Evolutionary conservation across 2,797 vertebrate species (phyloP), one percentile per base, ranked within the genome.

Genomic region (Eospalax fontanierii): DNA sequence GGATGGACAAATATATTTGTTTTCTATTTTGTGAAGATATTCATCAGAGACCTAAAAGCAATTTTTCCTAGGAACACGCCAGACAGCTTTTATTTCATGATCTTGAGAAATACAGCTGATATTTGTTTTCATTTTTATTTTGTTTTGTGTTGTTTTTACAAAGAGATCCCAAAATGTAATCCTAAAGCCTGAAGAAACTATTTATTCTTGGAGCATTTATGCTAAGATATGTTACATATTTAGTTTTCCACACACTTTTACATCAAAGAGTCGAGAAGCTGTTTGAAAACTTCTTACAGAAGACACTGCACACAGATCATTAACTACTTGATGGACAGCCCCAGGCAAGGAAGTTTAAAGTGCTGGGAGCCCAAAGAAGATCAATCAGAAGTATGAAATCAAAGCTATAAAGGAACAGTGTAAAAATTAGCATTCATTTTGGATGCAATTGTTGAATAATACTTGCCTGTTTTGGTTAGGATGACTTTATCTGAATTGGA

Each of bases 251-350:
- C 57, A 78, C 54, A 79, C n/a, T 82, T 94, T 57, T 66, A 92
- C 79, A 96, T 91, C 90, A 94, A 96, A 96, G 79, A 6, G 43
- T 74, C 86, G 86, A 22, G 75, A 96, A 59, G 33, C 93, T 94
- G 54, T 96, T 96, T 96, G 93, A 95, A 97, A 96, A 96, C 40
- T 89, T 78, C 61, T 96, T 96, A 61, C 40, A 93, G 76, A 93
- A 95, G 96, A 81, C 73, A 93, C 12, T 63, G 50, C 65, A 80
- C 61, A 83, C 10, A 81, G 79, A 96, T 89, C 71, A 90, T 81
- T 93, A 89, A 92, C 70, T 86, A 46, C 22, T 81, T 92, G 91
- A 92, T 74, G 8, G 82, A 92, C 43, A 85, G 76, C 90, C 80
- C 59, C 57, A 92, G 83, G 90, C 93, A 91, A 96, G 61, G 33